Conservation (phyloP, 2,113 vertebrate species). For the Nettapus auritus region DNA sequence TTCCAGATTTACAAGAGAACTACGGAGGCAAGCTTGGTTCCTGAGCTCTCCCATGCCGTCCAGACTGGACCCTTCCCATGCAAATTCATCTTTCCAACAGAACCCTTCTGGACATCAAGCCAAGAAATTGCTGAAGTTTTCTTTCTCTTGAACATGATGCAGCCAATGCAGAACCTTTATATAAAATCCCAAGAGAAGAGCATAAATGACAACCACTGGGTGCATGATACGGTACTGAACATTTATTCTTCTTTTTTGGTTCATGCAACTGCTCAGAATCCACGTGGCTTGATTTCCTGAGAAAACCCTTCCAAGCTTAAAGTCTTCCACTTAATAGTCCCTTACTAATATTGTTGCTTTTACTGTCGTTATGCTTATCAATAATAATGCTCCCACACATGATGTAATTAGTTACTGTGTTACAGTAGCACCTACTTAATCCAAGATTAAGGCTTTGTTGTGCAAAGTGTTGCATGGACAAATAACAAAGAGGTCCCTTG, state of each 20-base stretch:
- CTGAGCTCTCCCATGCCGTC: neutral
- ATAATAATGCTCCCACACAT: neutral
- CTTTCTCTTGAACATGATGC: neutral
- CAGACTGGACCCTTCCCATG: neutral
- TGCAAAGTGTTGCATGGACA: neutral
- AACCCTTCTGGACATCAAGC: rapidly evolving
- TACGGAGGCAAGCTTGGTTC: neutral
- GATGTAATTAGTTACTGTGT: constrained; percentile 22
- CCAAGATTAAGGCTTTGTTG: neutral
- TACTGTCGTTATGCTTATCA: constrained; percentile 5
- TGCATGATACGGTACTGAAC: neutral
- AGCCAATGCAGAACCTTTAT: neutral
- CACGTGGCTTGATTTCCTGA: neutral
- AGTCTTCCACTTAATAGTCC: neutral
- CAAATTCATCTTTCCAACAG: neutral
- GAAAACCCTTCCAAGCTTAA: neutral
- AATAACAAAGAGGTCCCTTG: constrained; percentile 62
- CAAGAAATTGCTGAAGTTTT: neutral
- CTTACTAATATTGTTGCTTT: neutral
- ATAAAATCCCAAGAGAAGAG: neutral
- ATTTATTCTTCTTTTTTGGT: neutral
- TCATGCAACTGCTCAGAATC: neutral
- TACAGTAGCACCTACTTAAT: constrained; percentile 63
- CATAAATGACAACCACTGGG: rapidly evolving
- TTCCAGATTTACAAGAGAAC: neutral